Percentiles rank a stretch among this genome's conserved stretches.
These are phyloP conservation scores for Bagarius yarrelli DNA, from an alignment of 2,113 vertebrate species.

Conservation along the genomic window DNA sequence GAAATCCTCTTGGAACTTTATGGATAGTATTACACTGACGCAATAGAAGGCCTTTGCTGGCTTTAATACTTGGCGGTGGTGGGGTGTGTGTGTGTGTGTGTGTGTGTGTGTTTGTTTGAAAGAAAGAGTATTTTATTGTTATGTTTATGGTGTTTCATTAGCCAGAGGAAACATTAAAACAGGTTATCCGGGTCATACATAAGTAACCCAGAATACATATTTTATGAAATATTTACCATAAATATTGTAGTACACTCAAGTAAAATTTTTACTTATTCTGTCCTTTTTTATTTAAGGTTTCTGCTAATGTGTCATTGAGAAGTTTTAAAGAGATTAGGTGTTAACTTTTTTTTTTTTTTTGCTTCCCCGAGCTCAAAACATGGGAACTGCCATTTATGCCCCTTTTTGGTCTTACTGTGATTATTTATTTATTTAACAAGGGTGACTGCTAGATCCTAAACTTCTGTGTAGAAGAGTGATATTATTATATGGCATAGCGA, in stretches of 20 bases:
- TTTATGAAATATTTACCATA: background rate
- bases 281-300: background rate
- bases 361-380: constrained; percentile 12
- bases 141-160: background rate
- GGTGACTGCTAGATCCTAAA: background rate
- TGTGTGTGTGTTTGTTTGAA: too few species aligned
- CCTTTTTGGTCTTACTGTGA: background rate
- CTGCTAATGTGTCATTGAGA: background rate
- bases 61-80: background rate
- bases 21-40: constrained; percentile 41
- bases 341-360: background rate
- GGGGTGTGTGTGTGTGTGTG: constrained; percentile 1
- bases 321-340: background rate
- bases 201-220: background rate
- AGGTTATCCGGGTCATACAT: background rate
- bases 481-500: constrained; percentile 12
- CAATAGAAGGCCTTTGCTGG: constrained; percentile 43
- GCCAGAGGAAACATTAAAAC: background rate
- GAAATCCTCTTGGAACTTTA: background rate
- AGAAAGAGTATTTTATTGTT: background rate
- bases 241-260: background rate
- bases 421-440: constrained; percentile 5
- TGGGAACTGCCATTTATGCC: constrained; percentile 21
- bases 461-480: constrained; percentile 6
- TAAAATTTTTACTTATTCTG: background rate